Base-by-base conservation (phyloP, 2,797 vertebrate genomes). In the Halcyon leucocephala region DNA sequence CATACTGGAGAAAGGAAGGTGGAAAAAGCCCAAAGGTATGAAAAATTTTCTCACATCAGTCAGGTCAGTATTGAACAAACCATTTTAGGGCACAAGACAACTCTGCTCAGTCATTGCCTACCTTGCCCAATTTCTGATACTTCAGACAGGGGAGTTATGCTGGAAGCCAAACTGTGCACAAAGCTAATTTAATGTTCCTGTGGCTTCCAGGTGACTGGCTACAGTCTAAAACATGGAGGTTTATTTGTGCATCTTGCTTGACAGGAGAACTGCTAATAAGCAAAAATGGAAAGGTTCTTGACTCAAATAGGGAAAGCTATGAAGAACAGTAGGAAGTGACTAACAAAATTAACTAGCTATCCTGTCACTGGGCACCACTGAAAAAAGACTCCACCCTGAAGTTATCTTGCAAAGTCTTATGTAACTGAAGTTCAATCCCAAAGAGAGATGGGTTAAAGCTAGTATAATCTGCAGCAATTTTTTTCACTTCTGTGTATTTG, bases 81-180 rank as follows among this genome's bases (percentile, higher is more conserved):
- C 7, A 58, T 35, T 35, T 79, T 10, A 85, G 18, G 26, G 48
- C 33, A 76, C 0, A 0, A 51, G n/a, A 17, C 25, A 61, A 16
- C 8, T 16, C 28, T 64, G 48, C 20, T 85, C 39, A 52, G 21
- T 37, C 11, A 42, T 15, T 51, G n/a, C 19, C 0, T 0, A 58
- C 17, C 29, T 58, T 54, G 31, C 18, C 31, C 25, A 35, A 6
- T 15, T 19, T 73, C 51, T 37, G 24, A 78, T 26, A 28, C 14
- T 35, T 48, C n/a, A 58, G 42, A 58, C 8, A 42, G 70, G 5
- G 28, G 4, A 1, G 3, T 54, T 54, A 31, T 24, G 37, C 42
- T n/a, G 25, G 33, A 89, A 82, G 35, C n/a, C 7, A 7, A 44
- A 48, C 10, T 39, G 28, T 42, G 39, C 14, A 28, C 24, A 44